Evolutionary conservation across 2,888 invertebrate species (phyloP).

Genomic region (Eurytoma adleriae): DNA sequence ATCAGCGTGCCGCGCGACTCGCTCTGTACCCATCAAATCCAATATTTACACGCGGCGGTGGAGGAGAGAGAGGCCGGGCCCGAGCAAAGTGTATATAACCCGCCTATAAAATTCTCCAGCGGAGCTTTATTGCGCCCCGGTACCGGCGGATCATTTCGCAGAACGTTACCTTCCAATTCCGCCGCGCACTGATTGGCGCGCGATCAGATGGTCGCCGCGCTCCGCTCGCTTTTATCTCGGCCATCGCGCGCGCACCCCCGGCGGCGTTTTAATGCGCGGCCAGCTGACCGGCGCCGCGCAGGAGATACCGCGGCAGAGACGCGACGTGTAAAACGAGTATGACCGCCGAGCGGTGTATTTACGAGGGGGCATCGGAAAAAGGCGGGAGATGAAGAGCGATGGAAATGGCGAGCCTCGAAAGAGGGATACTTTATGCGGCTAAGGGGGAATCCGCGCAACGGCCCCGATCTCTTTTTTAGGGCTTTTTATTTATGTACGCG

Average conservation of each 20-base stretch:
- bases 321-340: constrained; percentile 10
- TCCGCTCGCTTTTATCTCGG: constrained; percentile 41
- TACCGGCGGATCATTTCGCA: constrained; percentile 33
- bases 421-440: background rate
- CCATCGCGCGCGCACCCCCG: constrained; percentile 30
- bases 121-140: constrained; percentile 27
- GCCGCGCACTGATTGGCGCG: constrained; percentile 38
- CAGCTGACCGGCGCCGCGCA: background rate
- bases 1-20: no score
- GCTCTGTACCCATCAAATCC: constrained; percentile 11
- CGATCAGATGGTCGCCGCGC: constrained; percentile 25
- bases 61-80: background rate
- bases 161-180: constrained; percentile 40
- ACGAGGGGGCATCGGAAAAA: constrained; percentile 8
- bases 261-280: constrained; percentile 24
- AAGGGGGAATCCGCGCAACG: constrained; percentile 3
- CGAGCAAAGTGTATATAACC: background rate
- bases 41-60: constrained; percentile 1
- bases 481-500: background rate
- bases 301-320: background rate
- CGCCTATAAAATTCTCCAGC: constrained; percentile 5
- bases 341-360: constrained; percentile 2
- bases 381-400: background rate
- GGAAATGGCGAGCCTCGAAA: background rate
- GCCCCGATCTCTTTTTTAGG: no score